A percentile compares a stretch with the other conserved stretches of the same genome.
Evolutionary conservation across 2,113 vertebrate species (phyloP).

Genomic region (Hippoglossus stenolepis): DNA sequence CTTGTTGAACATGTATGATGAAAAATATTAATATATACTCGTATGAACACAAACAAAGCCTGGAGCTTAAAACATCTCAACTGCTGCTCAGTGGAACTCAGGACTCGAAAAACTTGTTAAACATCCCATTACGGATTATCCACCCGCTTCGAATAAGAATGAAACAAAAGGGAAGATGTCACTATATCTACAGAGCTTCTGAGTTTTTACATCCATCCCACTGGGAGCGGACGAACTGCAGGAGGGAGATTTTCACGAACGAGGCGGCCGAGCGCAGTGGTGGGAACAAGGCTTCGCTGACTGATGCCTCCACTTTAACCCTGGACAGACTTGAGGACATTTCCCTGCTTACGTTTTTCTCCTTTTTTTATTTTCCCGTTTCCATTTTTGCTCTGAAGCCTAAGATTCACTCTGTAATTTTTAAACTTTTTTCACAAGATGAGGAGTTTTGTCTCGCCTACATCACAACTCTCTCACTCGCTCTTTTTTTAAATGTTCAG

Average conservation of each 20-base stretch:
- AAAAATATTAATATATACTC: constrained; percentile 86
- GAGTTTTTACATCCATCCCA: constrained; percentile 17
- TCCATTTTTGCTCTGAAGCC: constrained; percentile 48
- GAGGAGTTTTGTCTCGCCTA: not conserved
- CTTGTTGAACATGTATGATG: constrained; percentile 76
- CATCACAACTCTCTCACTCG: not conserved
- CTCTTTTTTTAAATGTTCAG: constrained; percentile 35
- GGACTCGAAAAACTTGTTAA: constrained; percentile 82
- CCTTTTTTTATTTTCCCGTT: not conserved
- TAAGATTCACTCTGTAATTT: constrained; percentile 57
- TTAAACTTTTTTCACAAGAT: constrained; percentile 42
- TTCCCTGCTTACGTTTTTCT: constrained; percentile 44
- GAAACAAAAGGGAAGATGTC: constrained; percentile 74
- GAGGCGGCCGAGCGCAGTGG: constrained; percentile 20
- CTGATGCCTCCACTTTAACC: constrained; percentile 73
- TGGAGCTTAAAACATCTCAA: constrained; percentile 92
- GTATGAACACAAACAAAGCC: constrained; percentile 81
- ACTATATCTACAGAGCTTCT: constrained; percentile 48
- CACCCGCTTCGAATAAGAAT: constrained; percentile 52
- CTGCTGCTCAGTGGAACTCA: constrained; percentile 99
- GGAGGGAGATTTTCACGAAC: constrained; percentile 8
- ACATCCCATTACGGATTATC: constrained; percentile 39
- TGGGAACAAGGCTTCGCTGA: constrained; percentile 53
- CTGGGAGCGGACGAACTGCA: constrained; percentile 22
- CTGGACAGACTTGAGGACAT: constrained; percentile 84